phyloP scores from a whole-genome alignment of 2,888 invertebrate genomes.

The Melanchra persicariae region DNA sequence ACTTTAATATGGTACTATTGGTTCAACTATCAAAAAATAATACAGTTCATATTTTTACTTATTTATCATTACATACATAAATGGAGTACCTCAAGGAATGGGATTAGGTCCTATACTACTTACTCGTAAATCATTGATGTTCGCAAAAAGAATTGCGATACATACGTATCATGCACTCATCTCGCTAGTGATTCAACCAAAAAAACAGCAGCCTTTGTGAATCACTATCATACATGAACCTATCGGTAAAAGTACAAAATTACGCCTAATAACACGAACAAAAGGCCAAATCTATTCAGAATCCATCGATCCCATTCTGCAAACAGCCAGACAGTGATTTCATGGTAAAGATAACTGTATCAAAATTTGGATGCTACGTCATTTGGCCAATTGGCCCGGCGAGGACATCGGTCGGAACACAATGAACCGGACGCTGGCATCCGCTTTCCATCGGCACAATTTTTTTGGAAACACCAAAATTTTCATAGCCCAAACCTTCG shows the following conservation, averaged over 20 bases:
- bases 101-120: neutral
- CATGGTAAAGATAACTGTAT: slow-evolving; percentile 86
- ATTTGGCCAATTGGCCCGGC: slow-evolving; percentile 80
- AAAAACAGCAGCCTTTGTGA: slow-evolving; percentile 26
- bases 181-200: neutral
- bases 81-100: slow-evolving; percentile 13
- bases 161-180: neutral
- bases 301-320: slow-evolving; percentile 70
- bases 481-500: slow-evolving; percentile 85
- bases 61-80: neutral
- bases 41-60: neutral
- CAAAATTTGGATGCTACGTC: slow-evolving; percentile 82
- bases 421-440: slow-evolving; percentile 84
- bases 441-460: slow-evolving; percentile 87
- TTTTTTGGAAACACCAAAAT: slow-evolving; percentile 89
- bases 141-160: neutral
- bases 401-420: slow-evolving; percentile 87
- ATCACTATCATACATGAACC: slow-evolving; percentile 8
- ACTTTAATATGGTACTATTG: neutral
- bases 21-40: neutral
- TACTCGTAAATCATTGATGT: neutral
- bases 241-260: slow-evolving; percentile 55
- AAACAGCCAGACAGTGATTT: slow-evolving; percentile 79
- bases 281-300: slow-evolving; percentile 54
- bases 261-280: slow-evolving; percentile 51